A percentile compares a stretch with the other conserved stretches of the same genome.
Evolutionary conservation across 2,888 invertebrate species (phyloP).

Genomic region (Synergus itoensis): DNA sequence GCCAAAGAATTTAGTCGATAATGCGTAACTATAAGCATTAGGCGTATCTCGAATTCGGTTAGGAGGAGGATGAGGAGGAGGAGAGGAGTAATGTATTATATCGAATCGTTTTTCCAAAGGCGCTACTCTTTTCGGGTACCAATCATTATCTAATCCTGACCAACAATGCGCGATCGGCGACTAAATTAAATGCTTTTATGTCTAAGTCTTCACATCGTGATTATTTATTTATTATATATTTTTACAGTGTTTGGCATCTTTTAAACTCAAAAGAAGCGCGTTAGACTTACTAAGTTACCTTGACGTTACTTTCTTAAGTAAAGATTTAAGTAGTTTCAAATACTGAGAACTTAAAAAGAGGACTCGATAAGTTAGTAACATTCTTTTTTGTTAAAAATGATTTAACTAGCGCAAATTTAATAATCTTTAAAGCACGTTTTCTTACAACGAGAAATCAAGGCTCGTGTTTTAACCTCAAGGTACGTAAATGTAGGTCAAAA

Average conservation of each 20-base stretch:
- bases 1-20: constrained; percentile 67
- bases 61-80: constrained; percentile 39
- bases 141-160: background rate
- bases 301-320: background rate
- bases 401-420: background rate
- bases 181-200: background rate
- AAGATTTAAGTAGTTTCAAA: no score
- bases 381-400: constrained; percentile 10
- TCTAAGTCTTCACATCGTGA: background rate
- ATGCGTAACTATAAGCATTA: constrained; percentile 52
- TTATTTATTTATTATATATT: constrained; percentile 1
- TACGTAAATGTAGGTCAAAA: constrained; percentile 13
- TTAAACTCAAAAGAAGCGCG: no score
- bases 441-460: constrained; percentile 39
- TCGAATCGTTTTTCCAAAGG: constrained; percentile 43
- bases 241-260: no score
- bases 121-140: constrained; percentile 10
- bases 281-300: background rate
- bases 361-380: background rate
- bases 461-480: constrained; percentile 32
- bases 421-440: constrained; percentile 7
- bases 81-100: background rate
- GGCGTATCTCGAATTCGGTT: constrained; percentile 37
- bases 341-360: no score
- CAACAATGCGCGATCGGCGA: background rate